These are phyloP conservation scores for Heliconius charithonia DNA, from an alignment of 2,888 invertebrate species.

Conservation along the genomic window DNA sequence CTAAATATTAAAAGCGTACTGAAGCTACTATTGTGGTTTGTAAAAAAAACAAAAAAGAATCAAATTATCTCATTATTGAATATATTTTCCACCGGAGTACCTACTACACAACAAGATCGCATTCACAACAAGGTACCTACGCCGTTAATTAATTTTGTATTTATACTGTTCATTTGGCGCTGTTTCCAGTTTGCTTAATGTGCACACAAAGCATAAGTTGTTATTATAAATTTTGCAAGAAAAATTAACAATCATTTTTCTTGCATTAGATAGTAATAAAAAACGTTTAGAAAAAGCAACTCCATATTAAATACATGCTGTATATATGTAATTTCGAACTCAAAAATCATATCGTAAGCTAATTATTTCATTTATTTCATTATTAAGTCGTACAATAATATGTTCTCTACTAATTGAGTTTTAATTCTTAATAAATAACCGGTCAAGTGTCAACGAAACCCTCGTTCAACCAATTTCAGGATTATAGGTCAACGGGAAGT, in stretches of 20 bases:
- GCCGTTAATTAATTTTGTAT: constrained; percentile 5
- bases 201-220: neutral
- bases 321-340: neutral
- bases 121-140: constrained; percentile 1
- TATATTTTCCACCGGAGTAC: neutral
- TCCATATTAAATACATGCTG: neutral
- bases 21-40: neutral
- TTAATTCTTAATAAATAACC: too few species aligned
- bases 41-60: neutral
- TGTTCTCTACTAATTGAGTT: too few species aligned
- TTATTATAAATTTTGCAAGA: neutral
- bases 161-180: neutral
- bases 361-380: too few species aligned
- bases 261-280: neutral
- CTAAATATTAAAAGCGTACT: neutral
- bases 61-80: neutral
- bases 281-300: neutral
- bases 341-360: too few species aligned
- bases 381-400: too few species aligned
- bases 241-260: neutral
- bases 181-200: neutral
- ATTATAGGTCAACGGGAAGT: too few species aligned
- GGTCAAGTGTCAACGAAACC: too few species aligned
- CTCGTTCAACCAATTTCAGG: too few species aligned
- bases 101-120: neutral